Percentiles rank a stretch among this genome's conserved stretches.
phyloP scores from a whole-genome alignment of 2,888 invertebrate genomes.

The Pteria penguin region DNA sequence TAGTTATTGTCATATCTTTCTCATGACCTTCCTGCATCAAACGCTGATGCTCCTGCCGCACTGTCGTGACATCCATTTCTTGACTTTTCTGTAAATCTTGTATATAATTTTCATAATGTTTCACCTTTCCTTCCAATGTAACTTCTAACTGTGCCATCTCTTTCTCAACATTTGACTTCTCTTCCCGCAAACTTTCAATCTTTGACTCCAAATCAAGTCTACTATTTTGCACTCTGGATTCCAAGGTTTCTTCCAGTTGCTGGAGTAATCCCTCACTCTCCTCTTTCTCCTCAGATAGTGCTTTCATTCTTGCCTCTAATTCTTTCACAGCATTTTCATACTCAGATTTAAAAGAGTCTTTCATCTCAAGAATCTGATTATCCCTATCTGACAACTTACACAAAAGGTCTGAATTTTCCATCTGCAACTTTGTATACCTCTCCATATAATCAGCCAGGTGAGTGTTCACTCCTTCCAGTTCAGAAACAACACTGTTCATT shows the following conservation, averaged over 20 bases:
- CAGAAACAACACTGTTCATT: constrained; percentile 30
- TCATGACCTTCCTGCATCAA: constrained; percentile 42
- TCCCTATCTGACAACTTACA: constrained; percentile 48
- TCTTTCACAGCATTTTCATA: constrained; percentile 47
- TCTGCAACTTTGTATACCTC: constrained; percentile 21
- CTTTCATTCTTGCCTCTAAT: constrained; percentile 42
- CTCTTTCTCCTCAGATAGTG: background rate
- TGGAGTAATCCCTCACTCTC: constrained; percentile 28
- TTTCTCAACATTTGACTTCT: constrained; percentile 23
- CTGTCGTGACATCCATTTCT: constrained; percentile 51
- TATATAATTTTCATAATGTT: constrained; percentile 63
- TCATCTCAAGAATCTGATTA: constrained; percentile 43
- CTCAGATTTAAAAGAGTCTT: constrained; percentile 42
- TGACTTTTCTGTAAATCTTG: constrained; percentile 56
- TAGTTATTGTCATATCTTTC: constrained; percentile 53
- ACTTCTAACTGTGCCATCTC: constrained; percentile 21
- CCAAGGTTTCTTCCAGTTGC: constrained; percentile 20
- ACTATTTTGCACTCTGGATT: constrained; percentile 30
- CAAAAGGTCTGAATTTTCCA: constrained; percentile 51
- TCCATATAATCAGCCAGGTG: constrained; percentile 33
- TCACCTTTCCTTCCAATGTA: constrained; percentile 50
- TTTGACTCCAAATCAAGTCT: constrained; percentile 33
- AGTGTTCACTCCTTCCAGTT: constrained; percentile 35
- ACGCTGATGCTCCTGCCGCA: constrained; percentile 55
- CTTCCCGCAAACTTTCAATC: constrained; percentile 29